Evolutionary conservation across 2,888 invertebrate genomes (phyloP).

Genomic region (Glaucopsyche alexis): DNA sequence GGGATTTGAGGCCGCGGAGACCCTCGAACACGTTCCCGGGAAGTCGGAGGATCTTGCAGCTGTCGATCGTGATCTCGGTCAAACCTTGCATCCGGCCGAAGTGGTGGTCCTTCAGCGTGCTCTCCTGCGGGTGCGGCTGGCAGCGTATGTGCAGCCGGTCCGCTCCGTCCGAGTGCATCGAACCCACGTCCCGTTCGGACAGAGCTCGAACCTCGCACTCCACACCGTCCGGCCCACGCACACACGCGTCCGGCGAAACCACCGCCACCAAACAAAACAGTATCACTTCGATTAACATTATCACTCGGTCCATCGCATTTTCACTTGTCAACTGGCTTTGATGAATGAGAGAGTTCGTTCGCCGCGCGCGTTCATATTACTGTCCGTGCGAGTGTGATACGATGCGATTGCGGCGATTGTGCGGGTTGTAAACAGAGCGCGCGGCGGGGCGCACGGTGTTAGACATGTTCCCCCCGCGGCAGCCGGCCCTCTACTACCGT

Average conservation of each 20-base stretch:
- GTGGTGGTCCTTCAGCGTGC: conserved; percentile 85
- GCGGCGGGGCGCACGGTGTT: conserved; percentile 43
- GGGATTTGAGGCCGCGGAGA: conserved; percentile 86
- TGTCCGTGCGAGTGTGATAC: conserved; percentile 56
- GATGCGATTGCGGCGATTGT: conserved; percentile 57
- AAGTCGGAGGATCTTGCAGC: conserved; percentile 89
- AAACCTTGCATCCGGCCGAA: conserved; percentile 88
- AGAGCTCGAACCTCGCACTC: conserved; percentile 85
- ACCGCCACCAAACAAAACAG: conserved; percentile 78
- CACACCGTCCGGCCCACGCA: conserved; percentile 61
- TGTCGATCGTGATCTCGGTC: conserved; percentile 86
- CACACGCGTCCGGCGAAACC: conserved; percentile 73
- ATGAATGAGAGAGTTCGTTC: conserved; percentile 58
- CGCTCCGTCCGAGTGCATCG: conserved; percentile 85
- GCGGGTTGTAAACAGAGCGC: conserved; percentile 57
- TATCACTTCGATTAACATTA: conserved; percentile 76
- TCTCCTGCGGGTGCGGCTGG: conserved; percentile 81
- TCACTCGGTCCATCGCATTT: conserved; percentile 78
- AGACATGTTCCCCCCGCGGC: conserved; percentile 68
- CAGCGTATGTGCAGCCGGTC: conserved; percentile 87
- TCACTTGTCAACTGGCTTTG: conserved; percentile 65
- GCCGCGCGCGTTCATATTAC: conserved; percentile 63
- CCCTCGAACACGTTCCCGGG: conserved; percentile 90
- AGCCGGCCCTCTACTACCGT: conserved; percentile 71
- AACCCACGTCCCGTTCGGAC: conserved; percentile 83